A percentile compares a stretch with the other conserved stretches of the same genome.
Evolutionary conservation across 2,888 invertebrate species (phyloP).

Genomic region (Ypsolopha scabrella): DNA sequence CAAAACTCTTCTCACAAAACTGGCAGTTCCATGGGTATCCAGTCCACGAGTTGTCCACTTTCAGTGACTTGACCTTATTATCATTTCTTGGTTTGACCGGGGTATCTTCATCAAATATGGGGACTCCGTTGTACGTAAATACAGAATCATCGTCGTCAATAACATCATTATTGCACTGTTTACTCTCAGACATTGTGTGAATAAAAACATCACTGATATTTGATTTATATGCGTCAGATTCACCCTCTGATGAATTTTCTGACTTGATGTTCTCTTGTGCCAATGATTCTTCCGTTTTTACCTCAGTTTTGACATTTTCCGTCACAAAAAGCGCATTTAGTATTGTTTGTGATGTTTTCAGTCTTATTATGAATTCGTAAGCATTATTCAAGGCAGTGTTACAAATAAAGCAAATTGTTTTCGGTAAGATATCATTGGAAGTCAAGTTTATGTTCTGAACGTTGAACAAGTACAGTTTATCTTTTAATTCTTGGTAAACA

Average conservation of each 20-base stretch:
- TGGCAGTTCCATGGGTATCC: slow-evolving; percentile 34
- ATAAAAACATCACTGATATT: too few species aligned
- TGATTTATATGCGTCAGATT: neutral
- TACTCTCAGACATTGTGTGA: neutral
- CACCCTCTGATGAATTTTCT: neutral
- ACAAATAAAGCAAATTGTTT: slow-evolving; percentile 38
- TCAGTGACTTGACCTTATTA: neutral
- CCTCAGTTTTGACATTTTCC: neutral
- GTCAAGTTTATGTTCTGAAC: slow-evolving; percentile 19
- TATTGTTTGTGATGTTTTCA: slow-evolving; percentile 34
- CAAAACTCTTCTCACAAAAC: slow-evolving; percentile 37
- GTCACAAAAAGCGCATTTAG: slow-evolving; percentile 9
- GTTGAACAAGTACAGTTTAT: slow-evolving; percentile 31
- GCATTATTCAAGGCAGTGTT: slow-evolving; percentile 28
- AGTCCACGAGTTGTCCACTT: neutral
- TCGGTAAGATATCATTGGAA: slow-evolving; percentile 27
- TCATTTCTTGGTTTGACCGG: too few species aligned
- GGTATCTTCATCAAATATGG: neutral
- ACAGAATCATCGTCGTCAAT: neutral
- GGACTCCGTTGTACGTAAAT: neutral
- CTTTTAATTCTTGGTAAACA: slow-evolving; percentile 21
- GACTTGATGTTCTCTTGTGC: neutral
- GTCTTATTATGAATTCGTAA: slow-evolving; percentile 28
- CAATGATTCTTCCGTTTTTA: neutral
- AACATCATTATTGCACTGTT: neutral